A percentile compares a stretch with the other conserved stretches of the same genome.
phyloP scores from a whole-genome alignment of 1,140 invertebrate genomes.

The Aricia agestis region DNA sequence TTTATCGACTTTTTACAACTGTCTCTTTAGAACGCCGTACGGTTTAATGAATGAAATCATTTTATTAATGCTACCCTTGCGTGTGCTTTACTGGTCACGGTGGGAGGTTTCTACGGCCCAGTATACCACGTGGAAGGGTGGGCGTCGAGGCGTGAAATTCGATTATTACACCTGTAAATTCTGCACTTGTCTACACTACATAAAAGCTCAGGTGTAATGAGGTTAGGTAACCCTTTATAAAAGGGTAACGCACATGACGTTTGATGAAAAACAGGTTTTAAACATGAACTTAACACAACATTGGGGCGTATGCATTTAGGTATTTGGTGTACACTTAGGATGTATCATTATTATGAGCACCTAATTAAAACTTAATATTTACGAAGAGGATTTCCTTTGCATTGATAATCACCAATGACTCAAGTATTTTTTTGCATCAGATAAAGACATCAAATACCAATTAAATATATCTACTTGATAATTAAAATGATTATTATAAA shows the following conservation, averaged over 20 bases:
- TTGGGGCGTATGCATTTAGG: background rate
- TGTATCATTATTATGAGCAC: too few relatives aligned
- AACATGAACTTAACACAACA: background rate
- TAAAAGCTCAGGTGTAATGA: background rate
- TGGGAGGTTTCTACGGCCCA: constrained; percentile 5
- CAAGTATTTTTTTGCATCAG: background rate
- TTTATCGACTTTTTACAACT: background rate
- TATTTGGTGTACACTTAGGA: too few relatives aligned
- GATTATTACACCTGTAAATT: constrained; percentile 13
- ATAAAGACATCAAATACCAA: background rate
- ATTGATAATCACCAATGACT: background rate
- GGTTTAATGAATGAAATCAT: background rate
- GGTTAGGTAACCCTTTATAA: background rate
- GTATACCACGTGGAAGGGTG: constrained; percentile 12
- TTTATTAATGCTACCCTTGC: background rate
- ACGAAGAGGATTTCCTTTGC: background rate
- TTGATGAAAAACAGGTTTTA: background rate
- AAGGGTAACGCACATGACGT: background rate
- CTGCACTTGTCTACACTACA: background rate
- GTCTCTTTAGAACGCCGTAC: background rate
- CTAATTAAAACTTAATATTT: background rate
- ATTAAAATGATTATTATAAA: too few relatives aligned
- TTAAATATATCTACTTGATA: background rate
- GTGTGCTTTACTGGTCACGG: constrained; percentile 12
- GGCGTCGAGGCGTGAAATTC: constrained; percentile 4